phyloP scores from a whole-genome alignment of 1,140 invertebrate genomes.

The Antheraea mylitta region DNA sequence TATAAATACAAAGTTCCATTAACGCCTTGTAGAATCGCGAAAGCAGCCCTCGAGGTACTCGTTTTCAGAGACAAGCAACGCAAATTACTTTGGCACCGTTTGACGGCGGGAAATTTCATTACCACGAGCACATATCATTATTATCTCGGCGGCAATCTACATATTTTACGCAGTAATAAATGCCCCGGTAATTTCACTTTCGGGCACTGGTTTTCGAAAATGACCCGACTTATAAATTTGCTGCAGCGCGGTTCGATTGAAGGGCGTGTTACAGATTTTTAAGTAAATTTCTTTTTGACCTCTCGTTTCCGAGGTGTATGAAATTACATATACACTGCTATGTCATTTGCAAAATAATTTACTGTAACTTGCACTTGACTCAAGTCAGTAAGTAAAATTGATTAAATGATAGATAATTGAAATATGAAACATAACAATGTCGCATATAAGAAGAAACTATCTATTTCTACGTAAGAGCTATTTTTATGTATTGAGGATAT shows the following conservation, averaged over 20 bases:
- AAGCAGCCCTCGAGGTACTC: constrained; percentile 71
- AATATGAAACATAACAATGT: too few relatives aligned
- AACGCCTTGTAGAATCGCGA: constrained; percentile 71
- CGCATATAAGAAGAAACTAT: too few relatives aligned
- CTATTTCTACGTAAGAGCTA: too few relatives aligned
- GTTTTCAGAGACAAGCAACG: constrained; percentile 71
- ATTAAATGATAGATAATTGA: neutral
- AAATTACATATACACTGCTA: constrained; percentile 67
- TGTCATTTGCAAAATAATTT: constrained; percentile 53
- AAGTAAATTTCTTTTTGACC: constrained; percentile 78
- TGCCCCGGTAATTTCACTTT: constrained; percentile 75
- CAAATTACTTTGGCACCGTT: constrained; percentile 78
- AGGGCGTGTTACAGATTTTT: constrained; percentile 76
- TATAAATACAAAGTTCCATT: constrained; percentile 61
- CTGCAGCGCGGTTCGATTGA: constrained; percentile 49
- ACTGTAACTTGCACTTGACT: neutral
- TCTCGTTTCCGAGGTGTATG: constrained; percentile 69
- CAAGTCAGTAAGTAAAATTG: neutral
- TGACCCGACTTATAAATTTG: constrained; percentile 69
- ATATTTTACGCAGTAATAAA: constrained; percentile 77
- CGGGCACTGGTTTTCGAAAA: constrained; percentile 76
- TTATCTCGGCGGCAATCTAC: constrained; percentile 76
- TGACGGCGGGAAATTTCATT: constrained; percentile 78
- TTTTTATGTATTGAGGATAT: too few relatives aligned
- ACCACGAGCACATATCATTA: constrained; percentile 78